Evolutionary conservation across 2,888 invertebrate species (phyloP), one percentile per base, ranked within the genome.

Genomic region (Panorpa germanica): DNA sequence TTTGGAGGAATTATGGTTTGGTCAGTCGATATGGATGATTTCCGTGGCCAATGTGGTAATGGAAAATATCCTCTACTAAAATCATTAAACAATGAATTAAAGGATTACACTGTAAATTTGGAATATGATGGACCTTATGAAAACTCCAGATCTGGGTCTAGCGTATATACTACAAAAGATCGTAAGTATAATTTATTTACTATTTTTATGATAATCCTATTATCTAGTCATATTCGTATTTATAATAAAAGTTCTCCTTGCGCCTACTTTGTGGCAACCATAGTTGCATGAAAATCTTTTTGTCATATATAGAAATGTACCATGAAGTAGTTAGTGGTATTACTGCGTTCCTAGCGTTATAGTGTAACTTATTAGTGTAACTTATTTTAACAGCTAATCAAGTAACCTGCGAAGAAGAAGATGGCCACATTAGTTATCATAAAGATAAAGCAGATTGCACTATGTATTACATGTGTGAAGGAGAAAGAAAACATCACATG

Each of bases 1-100:
- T 86, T 86, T 39, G 91, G 88, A 22, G 93, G 93, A 12, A 85
- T 91, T 33, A 93, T 93, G 86, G 77, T 93, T 28, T 93, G 91
- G 91, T 90, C 90, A 0, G 67, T 91, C 15, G 91, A 93, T 45
- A 55, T 91, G 85, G 93, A 93, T 45, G 93, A 93, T 53, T 93
- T 91, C 59, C 62, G 72, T 38, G 90, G 90, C 7, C 70, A 73
- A 7, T 93, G 93, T 45, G 88, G 90, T 7, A 74, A 76, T 31
- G 85, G 83, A 24, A 86, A 83, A 46, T 93, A 78, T 51, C 93
- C 93, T 0, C 59, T 93, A 25, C 71, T 91, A 35, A 78, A 71
- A 31, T 74, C 90, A 0, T 76, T 91, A 64, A 75, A 72, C 39
- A 77, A 85, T 45, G 86, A 88, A 46, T 61, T 91, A 9, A 65